Evolutionary conservation across 2,888 invertebrate species (phyloP).

Genomic region (Hesperia comma): DNA sequence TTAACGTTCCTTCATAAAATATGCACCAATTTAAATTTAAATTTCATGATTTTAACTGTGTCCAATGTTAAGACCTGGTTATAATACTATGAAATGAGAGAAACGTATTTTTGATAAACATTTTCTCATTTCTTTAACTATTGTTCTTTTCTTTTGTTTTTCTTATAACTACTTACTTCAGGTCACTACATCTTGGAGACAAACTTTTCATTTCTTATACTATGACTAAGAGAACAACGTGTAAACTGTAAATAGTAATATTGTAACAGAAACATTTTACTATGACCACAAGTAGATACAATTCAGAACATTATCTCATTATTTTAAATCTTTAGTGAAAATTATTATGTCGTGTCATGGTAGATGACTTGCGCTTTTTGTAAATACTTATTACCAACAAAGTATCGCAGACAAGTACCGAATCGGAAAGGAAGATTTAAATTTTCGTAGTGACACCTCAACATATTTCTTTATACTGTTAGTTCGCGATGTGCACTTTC

Average conservation of each 20-base stretch:
- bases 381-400: too few species aligned
- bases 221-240: not conserved
- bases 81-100: not conserved
- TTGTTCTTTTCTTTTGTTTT: conserved; percentile 3
- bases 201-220: not conserved
- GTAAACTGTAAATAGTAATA: not conserved
- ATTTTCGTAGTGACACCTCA: conserved; percentile 25
- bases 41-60: too few species aligned
- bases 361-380: too few species aligned
- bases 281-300: too few species aligned
- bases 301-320: too few species aligned
- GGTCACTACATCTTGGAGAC: not conserved
- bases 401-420: conserved; percentile 2
- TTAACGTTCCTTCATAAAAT: not conserved
- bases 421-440: conserved; percentile 17
- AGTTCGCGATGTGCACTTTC: conserved; percentile 52
- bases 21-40: too few species aligned
- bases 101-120: not conserved
- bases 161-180: conserved; percentile 3
- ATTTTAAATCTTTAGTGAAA: too few species aligned
- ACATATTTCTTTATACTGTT: conserved; percentile 46
- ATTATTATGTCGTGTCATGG: too few species aligned
- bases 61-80: not conserved
- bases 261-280: too few species aligned
- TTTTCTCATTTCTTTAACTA: not conserved